A percentile compares a stretch with the other conserved stretches of the same genome.
Evolutionary conservation across 2,113 vertebrate species (phyloP).

Genomic region (Motacilla tschutschensis): DNA sequence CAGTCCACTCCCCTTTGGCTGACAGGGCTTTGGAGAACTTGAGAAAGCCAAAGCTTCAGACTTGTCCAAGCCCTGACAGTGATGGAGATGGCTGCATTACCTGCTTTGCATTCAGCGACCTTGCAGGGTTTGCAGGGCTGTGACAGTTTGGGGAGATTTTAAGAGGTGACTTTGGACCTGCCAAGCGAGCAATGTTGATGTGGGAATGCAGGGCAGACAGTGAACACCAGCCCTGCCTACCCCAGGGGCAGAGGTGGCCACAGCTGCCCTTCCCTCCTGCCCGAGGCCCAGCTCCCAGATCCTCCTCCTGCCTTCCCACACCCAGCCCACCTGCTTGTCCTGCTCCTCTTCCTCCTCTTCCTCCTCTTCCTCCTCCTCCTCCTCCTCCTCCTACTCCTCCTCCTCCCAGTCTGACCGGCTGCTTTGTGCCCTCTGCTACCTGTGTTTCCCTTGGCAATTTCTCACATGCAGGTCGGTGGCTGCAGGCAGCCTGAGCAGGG

Average conservation of each 20-base stretch:
- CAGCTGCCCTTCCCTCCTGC: neutral
- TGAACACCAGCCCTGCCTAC: neutral
- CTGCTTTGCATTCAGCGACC: neutral
- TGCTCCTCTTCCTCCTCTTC: fast-evolving
- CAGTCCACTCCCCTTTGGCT: neutral
- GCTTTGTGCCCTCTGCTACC: neutral
- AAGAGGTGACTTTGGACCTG: neutral
- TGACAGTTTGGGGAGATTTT: neutral
- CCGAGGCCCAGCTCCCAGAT: neutral
- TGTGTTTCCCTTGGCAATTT: neutral
- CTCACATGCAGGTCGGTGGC: neutral
- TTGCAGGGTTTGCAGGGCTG: neutral
- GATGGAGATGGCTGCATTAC: slow-evolving; percentile 5
- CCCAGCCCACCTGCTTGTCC: fast-evolving
- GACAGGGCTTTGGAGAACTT: neutral
- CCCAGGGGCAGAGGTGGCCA: neutral
- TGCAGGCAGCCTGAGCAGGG: neutral
- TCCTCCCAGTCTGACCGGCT: fast-evolving
- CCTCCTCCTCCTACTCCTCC: neutral
- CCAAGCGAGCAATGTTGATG: neutral
- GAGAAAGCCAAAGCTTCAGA: neutral
- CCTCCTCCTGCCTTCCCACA: neutral
- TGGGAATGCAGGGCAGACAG: neutral
- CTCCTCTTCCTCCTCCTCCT: neutral
- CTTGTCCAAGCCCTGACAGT: neutral